These are phyloP conservation scores for Lithobates sylvaticus DNA, from an alignment of 2,797 vertebrate genomes.

Conservation along the genomic window DNA sequence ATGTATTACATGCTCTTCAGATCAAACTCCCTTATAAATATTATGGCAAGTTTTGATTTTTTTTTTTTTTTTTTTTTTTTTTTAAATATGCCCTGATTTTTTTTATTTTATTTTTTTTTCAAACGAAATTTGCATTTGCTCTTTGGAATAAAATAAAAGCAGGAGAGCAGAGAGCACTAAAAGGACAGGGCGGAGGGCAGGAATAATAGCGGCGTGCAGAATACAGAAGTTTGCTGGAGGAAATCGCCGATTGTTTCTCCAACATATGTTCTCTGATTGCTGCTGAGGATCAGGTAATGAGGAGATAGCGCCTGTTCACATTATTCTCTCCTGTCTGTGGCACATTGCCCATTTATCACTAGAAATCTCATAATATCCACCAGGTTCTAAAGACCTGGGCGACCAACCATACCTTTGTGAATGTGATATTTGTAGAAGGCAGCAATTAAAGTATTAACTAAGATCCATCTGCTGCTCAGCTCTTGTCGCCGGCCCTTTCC, in stretches of 20 bases:
- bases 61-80: no score
- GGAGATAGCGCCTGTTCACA: not conserved
- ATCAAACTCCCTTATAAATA: no score
- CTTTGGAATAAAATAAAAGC: no score
- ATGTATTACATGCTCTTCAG: not conserved
- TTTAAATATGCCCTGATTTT: no score
- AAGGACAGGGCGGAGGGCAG: not conserved
- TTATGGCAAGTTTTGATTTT: no score
- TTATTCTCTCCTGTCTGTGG: slow-evolving; percentile 23
- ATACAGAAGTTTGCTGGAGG: not conserved
- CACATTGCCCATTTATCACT: slow-evolving; percentile 27
- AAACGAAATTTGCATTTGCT: no score
- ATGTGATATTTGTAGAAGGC: slow-evolving; percentile 63
- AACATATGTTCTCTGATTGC: slow-evolving; percentile 14
- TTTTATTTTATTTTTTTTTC: no score
- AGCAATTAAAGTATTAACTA: slow-evolving; percentile 68
- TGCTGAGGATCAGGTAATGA: slow-evolving; percentile 3
- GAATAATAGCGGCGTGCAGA: not conserved
- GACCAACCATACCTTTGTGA: slow-evolving; percentile 56
- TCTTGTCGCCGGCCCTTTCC: not conserved
- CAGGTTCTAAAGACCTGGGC: slow-evolving; percentile 47
- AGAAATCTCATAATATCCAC: slow-evolving; percentile 51
- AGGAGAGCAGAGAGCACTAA: no score
- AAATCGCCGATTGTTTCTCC: not conserved
- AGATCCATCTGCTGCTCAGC: slow-evolving; percentile 66